Conservation (phyloP, 2,797 vertebrate species). For the Coluber constrictor region DNA sequence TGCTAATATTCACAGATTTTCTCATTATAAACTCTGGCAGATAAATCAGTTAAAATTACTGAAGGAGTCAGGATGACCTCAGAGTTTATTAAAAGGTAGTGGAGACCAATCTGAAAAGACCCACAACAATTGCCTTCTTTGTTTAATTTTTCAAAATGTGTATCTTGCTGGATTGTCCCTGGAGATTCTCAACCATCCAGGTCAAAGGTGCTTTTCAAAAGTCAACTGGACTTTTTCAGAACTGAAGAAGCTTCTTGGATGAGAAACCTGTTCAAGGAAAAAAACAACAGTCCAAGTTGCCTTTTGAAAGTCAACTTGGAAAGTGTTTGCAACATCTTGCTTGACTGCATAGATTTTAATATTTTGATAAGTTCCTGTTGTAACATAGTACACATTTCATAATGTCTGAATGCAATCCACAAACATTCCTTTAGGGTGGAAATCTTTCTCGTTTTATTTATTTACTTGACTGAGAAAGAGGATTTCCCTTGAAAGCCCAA, state of each 20-base stretch:
- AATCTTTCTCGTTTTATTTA: neutral
- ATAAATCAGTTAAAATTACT: neutral
- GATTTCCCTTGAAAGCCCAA: neutral
- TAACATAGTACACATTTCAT: neutral
- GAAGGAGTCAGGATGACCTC: neutral
- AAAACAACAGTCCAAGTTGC: no score
- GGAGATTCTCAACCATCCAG: neutral
- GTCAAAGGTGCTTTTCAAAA: neutral
- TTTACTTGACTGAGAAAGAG: neutral
- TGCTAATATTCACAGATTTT: neutral
- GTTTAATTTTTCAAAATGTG: neutral
- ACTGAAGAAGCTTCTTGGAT: no score
- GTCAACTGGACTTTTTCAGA: neutral
- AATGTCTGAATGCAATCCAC: neutral
- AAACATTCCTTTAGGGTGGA: neutral
- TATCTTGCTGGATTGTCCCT: neutral
- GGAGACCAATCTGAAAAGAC: neutral
- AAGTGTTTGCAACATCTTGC: neutral
- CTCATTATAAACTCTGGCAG: neutral
- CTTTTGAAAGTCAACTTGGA: no score
- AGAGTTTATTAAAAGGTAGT: neutral
- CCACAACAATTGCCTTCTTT: neutral
- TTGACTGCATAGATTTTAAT: neutral
- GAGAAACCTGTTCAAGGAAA: no score
- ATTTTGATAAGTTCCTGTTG: neutral